phyloP scores from a whole-genome alignment of 2,797 vertebrate genomes.

The Danio choprae region DNA sequence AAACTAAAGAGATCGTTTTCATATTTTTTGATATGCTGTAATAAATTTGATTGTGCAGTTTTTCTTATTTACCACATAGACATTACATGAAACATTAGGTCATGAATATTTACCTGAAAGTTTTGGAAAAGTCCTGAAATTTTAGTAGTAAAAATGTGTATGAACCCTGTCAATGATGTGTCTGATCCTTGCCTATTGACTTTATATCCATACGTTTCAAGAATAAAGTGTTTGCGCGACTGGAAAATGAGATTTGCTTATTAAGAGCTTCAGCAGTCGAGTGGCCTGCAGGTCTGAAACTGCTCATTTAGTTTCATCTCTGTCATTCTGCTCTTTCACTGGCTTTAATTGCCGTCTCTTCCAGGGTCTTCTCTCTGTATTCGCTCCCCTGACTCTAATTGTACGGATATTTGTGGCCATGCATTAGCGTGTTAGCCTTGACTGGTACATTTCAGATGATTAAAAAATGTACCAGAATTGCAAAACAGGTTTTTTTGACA shows the following conservation, averaged over 20 bases:
- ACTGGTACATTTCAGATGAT: constrained; percentile 70
- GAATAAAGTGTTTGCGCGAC: constrained; percentile 10
- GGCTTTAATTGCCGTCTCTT: constrained; percentile 55
- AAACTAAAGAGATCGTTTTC: too few relatives aligned
- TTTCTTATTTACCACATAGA: too few relatives aligned
- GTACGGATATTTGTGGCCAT: constrained; percentile 74
- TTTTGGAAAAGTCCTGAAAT: too few relatives aligned
- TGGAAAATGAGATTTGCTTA: constrained; percentile 28
- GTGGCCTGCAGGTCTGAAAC: constrained; percentile 29
- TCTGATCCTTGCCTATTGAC: constrained; percentile 5
- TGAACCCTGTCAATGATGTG: too few relatives aligned
- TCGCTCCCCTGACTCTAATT: constrained; percentile 71
- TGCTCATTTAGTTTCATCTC: constrained; percentile 41
- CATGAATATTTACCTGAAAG: too few relatives aligned
- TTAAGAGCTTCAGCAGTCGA: constrained; percentile 16
- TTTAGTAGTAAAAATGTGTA: too few relatives aligned
- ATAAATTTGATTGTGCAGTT: too few relatives aligned
- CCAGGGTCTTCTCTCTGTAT: constrained; percentile 61
- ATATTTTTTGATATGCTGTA: too few relatives aligned
- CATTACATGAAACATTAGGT: too few relatives aligned
- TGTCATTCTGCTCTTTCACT: constrained; percentile 28
- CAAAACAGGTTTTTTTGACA: constrained; percentile 27
- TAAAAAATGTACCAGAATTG: constrained; percentile 73
- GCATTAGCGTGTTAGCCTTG: constrained; percentile 68
- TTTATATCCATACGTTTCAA: constrained; percentile 11